Conservation (phyloP, 2,797 vertebrate genomes). For the Prunella strophiata region DNA sequence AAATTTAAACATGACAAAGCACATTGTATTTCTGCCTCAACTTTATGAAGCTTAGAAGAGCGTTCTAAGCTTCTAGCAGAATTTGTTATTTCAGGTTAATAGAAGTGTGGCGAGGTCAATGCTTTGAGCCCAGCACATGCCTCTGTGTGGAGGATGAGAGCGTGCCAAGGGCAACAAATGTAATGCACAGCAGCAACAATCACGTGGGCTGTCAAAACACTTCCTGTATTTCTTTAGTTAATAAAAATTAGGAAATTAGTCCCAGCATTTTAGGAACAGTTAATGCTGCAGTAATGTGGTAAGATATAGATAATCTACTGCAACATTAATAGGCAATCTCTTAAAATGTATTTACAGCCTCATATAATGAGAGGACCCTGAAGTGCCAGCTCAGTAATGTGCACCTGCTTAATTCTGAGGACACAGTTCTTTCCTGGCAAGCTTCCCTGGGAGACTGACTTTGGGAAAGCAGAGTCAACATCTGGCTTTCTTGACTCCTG, state of each 20-base stretch:
- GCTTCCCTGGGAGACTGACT: not conserved
- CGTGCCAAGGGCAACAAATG: not conserved
- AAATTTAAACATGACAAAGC: conserved; percentile 65
- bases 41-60: not conserved
- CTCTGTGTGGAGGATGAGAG: not conserved
- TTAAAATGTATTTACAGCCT: not conserved
- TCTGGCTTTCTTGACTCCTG: not conserved
- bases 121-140: not conserved
- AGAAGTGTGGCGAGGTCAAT: not conserved
- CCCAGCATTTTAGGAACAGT: conserved; percentile 46
- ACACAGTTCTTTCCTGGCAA: not conserved
- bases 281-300: conserved; percentile 26
- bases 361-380: not conserved
- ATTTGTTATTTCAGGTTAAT: not conserved
- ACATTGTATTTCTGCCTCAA: conserved; percentile 45
- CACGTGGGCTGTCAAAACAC: not conserved
- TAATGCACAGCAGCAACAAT: not conserved
- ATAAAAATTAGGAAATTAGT: conserved; percentile 13
- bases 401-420: not conserved
- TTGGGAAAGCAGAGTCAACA: not conserved
- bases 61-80: not conserved
- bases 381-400: not conserved
- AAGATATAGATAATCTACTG: conserved; percentile 42
- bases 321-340: conserved; percentile 41
- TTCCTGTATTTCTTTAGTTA: not conserved